These are phyloP conservation scores for Pelodytes ibericus DNA, from an alignment of 2,797 vertebrate genomes.

Conservation along the genomic window DNA sequence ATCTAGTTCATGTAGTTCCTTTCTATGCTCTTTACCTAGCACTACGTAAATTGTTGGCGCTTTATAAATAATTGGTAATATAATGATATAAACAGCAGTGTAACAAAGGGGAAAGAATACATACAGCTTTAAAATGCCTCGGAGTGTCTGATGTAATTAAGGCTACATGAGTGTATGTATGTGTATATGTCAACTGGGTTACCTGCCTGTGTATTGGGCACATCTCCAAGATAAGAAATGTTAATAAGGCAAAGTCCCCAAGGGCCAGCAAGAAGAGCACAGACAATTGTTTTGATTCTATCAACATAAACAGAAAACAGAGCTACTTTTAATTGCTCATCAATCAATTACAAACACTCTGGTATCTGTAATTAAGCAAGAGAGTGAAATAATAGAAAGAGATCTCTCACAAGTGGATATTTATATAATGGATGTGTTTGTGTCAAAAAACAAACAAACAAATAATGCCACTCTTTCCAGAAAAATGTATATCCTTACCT, in stretches of 20 bases:
- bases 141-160: neutral
- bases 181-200: neutral
- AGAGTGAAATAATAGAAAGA: slow-evolving; percentile 21
- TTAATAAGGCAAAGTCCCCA: slow-evolving; percentile 44
- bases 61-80: too few species aligned
- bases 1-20: too few species aligned
- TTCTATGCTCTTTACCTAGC: too few species aligned
- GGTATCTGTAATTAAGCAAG: slow-evolving; percentile 51
- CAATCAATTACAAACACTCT: slow-evolving; percentile 53
- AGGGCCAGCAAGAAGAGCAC: slow-evolving; percentile 27
- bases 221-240: slow-evolving; percentile 31
- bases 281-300: slow-evolving; percentile 54
- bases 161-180: neutral
- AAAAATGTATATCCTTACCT: too few species aligned
- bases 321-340: slow-evolving; percentile 53
- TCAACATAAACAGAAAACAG: slow-evolving; percentile 56
- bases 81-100: too few species aligned
- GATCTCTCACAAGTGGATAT: slow-evolving; percentile 26
- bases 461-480: too few species aligned
- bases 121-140: neutral
- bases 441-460: too few species aligned
- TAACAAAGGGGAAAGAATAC: too few species aligned
- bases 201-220: slow-evolving; percentile 21
- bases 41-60: too few species aligned
- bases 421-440: neutral